These are phyloP conservation scores for Phyllotreta cruciferae DNA, from an alignment of 2,888 invertebrate species.

Conservation along the genomic window DNA sequence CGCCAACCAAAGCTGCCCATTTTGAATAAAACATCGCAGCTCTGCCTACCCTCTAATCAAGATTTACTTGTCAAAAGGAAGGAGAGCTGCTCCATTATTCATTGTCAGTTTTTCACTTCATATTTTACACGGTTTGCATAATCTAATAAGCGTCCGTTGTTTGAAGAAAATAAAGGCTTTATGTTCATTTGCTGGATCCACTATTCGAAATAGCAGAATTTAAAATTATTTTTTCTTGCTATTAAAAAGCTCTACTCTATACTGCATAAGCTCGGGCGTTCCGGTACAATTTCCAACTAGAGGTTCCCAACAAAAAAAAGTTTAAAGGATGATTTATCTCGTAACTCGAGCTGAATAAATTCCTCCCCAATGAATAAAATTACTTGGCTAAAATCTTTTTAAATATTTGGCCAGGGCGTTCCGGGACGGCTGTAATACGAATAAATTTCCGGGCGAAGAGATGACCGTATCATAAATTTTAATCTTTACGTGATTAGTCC, in stretches of 20 bases:
- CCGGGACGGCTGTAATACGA: constrained; percentile 11
- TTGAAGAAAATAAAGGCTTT: constrained; percentile 16
- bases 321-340: constrained; percentile 12
- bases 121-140: constrained; percentile 23
- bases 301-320: not conserved
- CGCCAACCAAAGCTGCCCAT: too few relatives aligned
- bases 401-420: constrained; percentile 23
- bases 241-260: not conserved
- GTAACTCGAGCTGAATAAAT: constrained; percentile 1
- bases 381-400: constrained; percentile 21
- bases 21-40: too few relatives aligned
- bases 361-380: constrained; percentile 23
- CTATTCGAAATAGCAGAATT: too few relatives aligned
- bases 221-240: too few relatives aligned
- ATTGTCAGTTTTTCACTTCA: constrained; percentile 26
- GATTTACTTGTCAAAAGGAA: too few relatives aligned
- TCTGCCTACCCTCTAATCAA: too few relatives aligned
- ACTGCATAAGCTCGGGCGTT: not conserved
- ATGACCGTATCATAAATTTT: constrained; percentile 26
- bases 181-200: constrained; percentile 21
- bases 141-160: constrained; percentile 19
- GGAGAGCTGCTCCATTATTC: constrained; percentile 19
- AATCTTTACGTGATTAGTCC: constrained; percentile 19
- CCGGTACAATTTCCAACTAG: not conserved
- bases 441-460: constrained; percentile 18